Evolutionary conservation across 2,888 invertebrate species (phyloP).

Genomic region (Philereme vetulata): DNA sequence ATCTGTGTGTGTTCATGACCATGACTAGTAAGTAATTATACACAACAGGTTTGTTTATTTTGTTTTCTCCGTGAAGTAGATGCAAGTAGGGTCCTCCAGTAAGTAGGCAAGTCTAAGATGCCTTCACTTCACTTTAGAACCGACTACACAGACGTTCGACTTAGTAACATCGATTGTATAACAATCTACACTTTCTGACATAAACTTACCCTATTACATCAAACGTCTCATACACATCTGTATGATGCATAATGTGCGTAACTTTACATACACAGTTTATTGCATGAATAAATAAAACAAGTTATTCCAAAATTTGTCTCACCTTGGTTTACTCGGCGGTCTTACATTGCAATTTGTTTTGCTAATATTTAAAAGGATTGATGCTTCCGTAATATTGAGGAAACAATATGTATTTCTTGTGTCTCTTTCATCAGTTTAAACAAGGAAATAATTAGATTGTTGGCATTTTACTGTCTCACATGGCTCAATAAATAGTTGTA

Average conservation of each 20-base stretch:
- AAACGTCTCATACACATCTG: slow-evolving; percentile 18
- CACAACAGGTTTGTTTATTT: slow-evolving; percentile 34
- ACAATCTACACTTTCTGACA: slow-evolving; percentile 40
- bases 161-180: slow-evolving; percentile 46
- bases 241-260: slow-evolving; percentile 17
- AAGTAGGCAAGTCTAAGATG: slow-evolving; percentile 39
- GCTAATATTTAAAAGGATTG: slow-evolving; percentile 31
- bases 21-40: slow-evolving; percentile 19
- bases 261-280: slow-evolving; percentile 26
- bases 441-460: no score
- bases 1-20: slow-evolving; percentile 4
- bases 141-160: slow-evolving; percentile 23
- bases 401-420: not conserved
- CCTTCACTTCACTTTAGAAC: slow-evolving; percentile 37
- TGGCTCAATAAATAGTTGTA: no score
- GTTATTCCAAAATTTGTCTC: slow-evolving; percentile 27
- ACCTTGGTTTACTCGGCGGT: slow-evolving; percentile 33
- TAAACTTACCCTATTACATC: slow-evolving; percentile 26
- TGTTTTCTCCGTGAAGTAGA: slow-evolving; percentile 34
- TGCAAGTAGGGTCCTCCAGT: slow-evolving; percentile 32
- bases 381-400: slow-evolving; percentile 27
- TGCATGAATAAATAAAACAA: slow-evolving; percentile 32
- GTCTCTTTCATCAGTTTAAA: not conserved
- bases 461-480: no score
- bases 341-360: slow-evolving; percentile 34